Percentiles rank a stretch among this genome's conserved stretches.
Evolutionary conservation across 2,888 invertebrate genomes (phyloP).

Genomic region (Barypeithes pellucidus): DNA sequence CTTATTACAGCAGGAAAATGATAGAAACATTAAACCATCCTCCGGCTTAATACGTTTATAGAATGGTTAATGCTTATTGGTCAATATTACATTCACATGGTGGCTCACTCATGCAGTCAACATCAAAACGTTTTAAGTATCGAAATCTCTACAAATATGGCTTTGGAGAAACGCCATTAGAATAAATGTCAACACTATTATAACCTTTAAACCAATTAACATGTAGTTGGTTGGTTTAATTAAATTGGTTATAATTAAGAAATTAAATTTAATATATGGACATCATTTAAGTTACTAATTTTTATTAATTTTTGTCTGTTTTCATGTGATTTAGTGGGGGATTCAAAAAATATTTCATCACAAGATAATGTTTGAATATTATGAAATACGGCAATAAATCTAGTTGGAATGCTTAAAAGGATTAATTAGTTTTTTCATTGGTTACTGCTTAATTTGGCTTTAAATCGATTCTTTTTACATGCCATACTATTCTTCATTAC

Average conservation of each 20-base stretch:
- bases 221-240: slow-evolving; percentile 60
- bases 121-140: slow-evolving; percentile 25
- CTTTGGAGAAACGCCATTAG: slow-evolving; percentile 48
- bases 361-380: slow-evolving; percentile 2
- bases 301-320: slow-evolving; percentile 1
- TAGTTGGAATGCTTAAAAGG: slow-evolving; percentile 1
- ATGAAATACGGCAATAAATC: slow-evolving; percentile 20
- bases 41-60: neutral
- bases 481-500: slow-evolving; percentile 2
- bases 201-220: slow-evolving; percentile 56
- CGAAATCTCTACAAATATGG: slow-evolving; percentile 47
- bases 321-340: slow-evolving; percentile 13
- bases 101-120: slow-evolving; percentile 19
- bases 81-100: neutral
- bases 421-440: slow-evolving; percentile 25
- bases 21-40: too few relatives aligned
- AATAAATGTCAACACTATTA: slow-evolving; percentile 52
- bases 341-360: slow-evolving; percentile 21
- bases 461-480: slow-evolving; percentile 10
- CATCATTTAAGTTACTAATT: slow-evolving; percentile 33
- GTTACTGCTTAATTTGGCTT: slow-evolving; percentile 25
- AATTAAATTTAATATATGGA: slow-evolving; percentile 36
- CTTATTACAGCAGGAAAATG: too few relatives aligned
- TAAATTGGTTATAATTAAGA: slow-evolving; percentile 54
- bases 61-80: slow-evolving; percentile 1